A percentile compares a stretch with the other conserved stretches of the same genome.
phyloP scores from a whole-genome alignment of 1,140 invertebrate species.

The Trichonephila clavata region DNA sequence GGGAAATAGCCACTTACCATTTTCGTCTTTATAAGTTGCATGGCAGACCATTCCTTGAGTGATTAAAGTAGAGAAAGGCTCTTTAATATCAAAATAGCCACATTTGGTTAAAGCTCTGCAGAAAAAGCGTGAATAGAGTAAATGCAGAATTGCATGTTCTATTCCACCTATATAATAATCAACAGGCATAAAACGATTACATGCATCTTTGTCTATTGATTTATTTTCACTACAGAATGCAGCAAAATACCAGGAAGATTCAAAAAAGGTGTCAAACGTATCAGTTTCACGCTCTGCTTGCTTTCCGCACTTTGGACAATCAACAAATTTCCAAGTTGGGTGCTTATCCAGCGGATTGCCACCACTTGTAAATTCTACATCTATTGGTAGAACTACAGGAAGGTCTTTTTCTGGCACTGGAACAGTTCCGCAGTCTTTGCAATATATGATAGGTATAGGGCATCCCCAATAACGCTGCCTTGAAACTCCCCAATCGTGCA shows the following conservation, averaged over 20 bases:
- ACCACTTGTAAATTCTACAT: conserved; percentile 34
- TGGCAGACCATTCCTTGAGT: no score
- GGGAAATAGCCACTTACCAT: no score
- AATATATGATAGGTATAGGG: conserved; percentile 61
- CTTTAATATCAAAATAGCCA: no score
- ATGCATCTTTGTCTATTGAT: background rate
- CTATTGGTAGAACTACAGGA: conserved; percentile 75
- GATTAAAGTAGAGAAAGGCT: no score
- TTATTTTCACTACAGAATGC: conserved; percentile 76
- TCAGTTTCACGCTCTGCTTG: conserved; percentile 32
- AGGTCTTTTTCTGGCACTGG: conserved; percentile 64
- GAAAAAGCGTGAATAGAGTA: no score
- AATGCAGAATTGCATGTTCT: conserved; percentile 17
- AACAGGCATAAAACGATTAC: background rate
- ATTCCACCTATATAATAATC: background rate
- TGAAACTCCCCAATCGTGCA: conserved; percentile 45
- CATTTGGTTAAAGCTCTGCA: no score
- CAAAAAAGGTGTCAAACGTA: conserved; percentile 33
- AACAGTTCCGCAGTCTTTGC: conserved; percentile 57
- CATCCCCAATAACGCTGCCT: conserved; percentile 56
- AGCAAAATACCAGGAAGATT: conserved; percentile 48
- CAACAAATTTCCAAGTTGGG: background rate
- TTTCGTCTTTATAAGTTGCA: no score
- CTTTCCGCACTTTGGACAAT: background rate
- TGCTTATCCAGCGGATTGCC: background rate